Evolutionary conservation across 2,113 vertebrate genomes (phyloP), one percentile per base, ranked within the genome.

Genomic region (Percopsis transmontana): DNA sequence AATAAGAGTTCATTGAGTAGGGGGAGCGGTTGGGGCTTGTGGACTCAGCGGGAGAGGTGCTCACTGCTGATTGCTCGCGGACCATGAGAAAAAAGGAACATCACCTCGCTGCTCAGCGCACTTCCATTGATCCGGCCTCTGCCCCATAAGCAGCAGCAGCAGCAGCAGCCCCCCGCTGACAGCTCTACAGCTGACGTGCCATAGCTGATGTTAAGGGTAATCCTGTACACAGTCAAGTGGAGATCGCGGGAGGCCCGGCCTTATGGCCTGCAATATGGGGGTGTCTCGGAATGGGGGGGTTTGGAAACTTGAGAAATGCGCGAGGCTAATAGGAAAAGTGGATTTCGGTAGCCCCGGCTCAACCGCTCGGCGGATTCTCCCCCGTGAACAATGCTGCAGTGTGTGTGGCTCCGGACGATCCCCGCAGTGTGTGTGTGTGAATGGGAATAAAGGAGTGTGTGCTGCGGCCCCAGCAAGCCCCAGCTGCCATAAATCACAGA

Each of bases 401-500:
- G 70, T 65, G 77, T 68, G 84, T 55, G 70, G 73, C 64, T 74
- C 61, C 70, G 50, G 58, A 51, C 55, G 19, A 33, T 74, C 66
- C 77, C 71, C 23, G 85, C 76, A 57, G 83, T 48, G 79, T 56
- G 11, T 48, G 71, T 20, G 76, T 45, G 71, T 59, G 82, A 78
- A 60, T 7, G 18, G 42, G 44, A 13, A 19, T n/a, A 18, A 15
- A 18, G 19, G 61, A 23, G 20, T 19, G 33, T 14, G 27, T 33
- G 48, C 76, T 82, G 87, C 81, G 79, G 83, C 81, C 87, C 76
- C 68, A 80, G 48, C 59, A 62, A 74, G 79, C 79, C 85, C 81
- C 79, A 79, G 75, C 58, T 74, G 85, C 87, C 85, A 91, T 91
- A 89, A 89, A 91, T 93, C 89, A 89, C 69, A 5, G 51, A 86